Percentiles rank a stretch among this genome's conserved stretches.
phyloP scores from a whole-genome alignment of 35 echinoderm and acorn worm species.

The Apostichopus japonicus region DNA sequence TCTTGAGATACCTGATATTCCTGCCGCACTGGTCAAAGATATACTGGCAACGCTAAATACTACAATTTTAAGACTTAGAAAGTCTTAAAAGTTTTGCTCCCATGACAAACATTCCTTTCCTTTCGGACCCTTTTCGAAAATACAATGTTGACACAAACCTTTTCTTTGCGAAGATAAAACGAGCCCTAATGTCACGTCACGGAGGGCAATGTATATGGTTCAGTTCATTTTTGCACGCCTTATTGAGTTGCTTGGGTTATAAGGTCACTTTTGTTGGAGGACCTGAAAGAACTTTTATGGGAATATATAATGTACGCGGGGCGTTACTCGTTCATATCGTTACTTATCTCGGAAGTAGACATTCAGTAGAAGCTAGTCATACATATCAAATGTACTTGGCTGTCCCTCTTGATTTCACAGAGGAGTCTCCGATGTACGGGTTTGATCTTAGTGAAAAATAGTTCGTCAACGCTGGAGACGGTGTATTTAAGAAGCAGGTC shows the following conservation, averaged over 20 bases:
- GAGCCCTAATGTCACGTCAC: neutral
- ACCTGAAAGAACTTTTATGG: neutral
- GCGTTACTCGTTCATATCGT: neutral
- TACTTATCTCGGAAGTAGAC: neutral
- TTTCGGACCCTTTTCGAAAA: neutral
- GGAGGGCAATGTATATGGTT: slow-evolving; percentile 1
- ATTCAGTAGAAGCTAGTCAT: neutral
- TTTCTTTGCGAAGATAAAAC: neutral
- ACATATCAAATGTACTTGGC: neutral
- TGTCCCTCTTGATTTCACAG: neutral
- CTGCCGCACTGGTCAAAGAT: neutral
- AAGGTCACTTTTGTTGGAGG: neutral
- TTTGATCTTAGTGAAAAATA: neutral
- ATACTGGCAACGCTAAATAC: neutral
- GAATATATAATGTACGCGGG: neutral
- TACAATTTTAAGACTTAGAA: neutral
- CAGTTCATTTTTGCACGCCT: neutral
- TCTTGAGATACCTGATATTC: neutral
- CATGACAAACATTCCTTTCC: neutral
- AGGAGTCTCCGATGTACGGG: neutral
- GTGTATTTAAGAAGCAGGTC: too few relatives aligned
- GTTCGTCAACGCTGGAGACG: neutral
- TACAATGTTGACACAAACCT: neutral
- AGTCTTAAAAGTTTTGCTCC: neutral
- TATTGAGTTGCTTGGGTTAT: neutral